These are phyloP conservation scores for Caenorhabditis doughertyi DNA, from an alignment of 2,888 invertebrate genomes.

Conservation along the genomic window DNA sequence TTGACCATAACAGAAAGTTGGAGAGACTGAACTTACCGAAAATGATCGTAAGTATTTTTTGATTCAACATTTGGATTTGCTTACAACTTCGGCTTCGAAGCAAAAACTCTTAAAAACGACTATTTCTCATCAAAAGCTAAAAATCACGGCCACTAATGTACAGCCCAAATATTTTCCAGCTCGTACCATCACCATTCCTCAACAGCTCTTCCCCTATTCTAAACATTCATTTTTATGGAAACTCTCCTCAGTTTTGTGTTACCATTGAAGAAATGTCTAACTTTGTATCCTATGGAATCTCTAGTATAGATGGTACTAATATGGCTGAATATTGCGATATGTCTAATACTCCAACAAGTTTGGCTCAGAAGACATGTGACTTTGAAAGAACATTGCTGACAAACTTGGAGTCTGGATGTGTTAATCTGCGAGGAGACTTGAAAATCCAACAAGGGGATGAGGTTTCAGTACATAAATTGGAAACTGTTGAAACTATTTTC, in stretches of 20 bases:
- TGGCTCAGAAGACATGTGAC: background rate
- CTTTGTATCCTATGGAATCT: background rate
- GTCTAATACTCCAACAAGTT: background rate
- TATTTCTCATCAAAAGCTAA: too few relatives aligned
- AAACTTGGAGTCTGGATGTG: background rate
- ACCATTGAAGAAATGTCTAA: slow-evolving; percentile 1
- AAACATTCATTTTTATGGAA: background rate
- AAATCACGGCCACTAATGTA: too few relatives aligned
- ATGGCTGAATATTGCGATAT: background rate
- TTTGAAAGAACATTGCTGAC: background rate
- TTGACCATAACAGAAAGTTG: too few relatives aligned
- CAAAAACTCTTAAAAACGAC: too few relatives aligned
- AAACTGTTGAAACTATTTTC: background rate
- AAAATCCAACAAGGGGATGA: background rate
- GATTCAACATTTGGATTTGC: background rate
- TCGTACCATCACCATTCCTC: background rate
- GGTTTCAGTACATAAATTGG: background rate
- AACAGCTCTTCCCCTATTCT: background rate
- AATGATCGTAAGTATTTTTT: background rate
- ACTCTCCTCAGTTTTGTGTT: slow-evolving; percentile 3
- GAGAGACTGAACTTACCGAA: background rate
- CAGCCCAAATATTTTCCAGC: background rate
- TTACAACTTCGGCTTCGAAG: background rate
- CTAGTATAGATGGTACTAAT: background rate
- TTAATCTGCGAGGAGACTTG: background rate